Base-by-base conservation (phyloP, 1,140 invertebrate species). In the Brachionus sp. region DNA sequence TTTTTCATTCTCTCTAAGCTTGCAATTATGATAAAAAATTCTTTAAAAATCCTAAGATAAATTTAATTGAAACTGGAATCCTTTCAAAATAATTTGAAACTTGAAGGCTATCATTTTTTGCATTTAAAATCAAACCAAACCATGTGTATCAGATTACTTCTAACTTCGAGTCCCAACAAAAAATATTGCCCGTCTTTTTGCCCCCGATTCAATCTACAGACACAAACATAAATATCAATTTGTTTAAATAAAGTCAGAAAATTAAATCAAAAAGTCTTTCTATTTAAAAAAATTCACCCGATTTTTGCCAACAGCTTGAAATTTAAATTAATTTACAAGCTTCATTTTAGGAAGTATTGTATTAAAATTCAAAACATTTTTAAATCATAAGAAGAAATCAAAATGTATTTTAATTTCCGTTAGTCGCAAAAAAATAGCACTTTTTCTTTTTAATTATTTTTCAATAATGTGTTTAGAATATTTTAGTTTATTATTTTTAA, bases 11-110 rank as follows among this genome's bases (percentile, higher is more conserved):
- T 23, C 25, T 10, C 57, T 29, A 1, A 64, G 25, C n/a, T 66
- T 33, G 50, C 50, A 57, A 57, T 57, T 57, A 57, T 57, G 64
- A 66, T 66, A 66, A 66, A 66, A 66, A 66, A 57, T 57, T n/a
- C 50, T 19, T 19, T 19, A 19, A 50, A 57, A 57, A 19, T 57
- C n/a, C 19, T 57, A 19, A 57, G 50, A 57, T 57, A 57, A 57
- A 57, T 57, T 57, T 57, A 57, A 57, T 57, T 57, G 50, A 57
- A 57, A 57, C 19, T 57, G 9, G 50, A 57, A 57, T 57, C 50
- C 50, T 57, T 57, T 57, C 19, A 25, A 42, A 57, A 57, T 25
- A 23, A 57, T 57, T 57, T 57, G 50, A 57, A 57, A 57, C 50
- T 57, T 57, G 50, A 57, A 57, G 50, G 50, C 50, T 57, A 57